Evolutionary conservation across 2,888 invertebrate species (phyloP).

Genomic region (Lasioglossum calceatum): DNA sequence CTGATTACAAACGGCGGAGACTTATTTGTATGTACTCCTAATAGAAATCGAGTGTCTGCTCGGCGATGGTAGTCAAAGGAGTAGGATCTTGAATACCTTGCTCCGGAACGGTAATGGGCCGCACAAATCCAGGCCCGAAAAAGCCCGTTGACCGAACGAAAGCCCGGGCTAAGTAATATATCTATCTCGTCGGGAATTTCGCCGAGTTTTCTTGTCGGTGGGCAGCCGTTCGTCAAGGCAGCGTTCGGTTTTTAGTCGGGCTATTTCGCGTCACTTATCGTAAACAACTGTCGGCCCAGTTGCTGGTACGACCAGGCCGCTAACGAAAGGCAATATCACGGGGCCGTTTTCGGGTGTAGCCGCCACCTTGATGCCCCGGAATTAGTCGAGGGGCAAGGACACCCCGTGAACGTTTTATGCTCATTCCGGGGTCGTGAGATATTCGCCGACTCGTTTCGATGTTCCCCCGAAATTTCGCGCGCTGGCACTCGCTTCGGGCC

Average conservation of each 20-base stretch:
- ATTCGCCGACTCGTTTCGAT: background rate
- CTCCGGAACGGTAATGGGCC: slow-evolving; percentile 49
- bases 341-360: background rate
- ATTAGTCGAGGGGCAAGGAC: slow-evolving; percentile 13
- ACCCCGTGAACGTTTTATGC: slow-evolving; percentile 10
- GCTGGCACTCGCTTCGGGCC: background rate
- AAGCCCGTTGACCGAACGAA: slow-evolving; percentile 34
- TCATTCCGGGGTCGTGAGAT: background rate
- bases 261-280: slow-evolving; percentile 50
- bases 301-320: slow-evolving; percentile 1
- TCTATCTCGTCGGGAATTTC: slow-evolving; percentile 34
- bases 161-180: slow-evolving; percentile 36
- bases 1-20: no score
- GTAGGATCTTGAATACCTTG: slow-evolving; percentile 15
- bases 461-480: slow-evolving; percentile 32
- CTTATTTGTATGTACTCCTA: no score
- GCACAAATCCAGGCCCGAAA: slow-evolving; percentile 51
- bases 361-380: background rate
- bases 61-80: slow-evolving; percentile 22
- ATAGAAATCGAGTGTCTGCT: background rate
- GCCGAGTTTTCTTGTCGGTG: slow-evolving; percentile 33
- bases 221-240: background rate
- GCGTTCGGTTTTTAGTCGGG: slow-evolving; percentile 32
- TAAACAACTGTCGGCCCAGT: slow-evolving; percentile 53
- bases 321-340: slow-evolving; percentile 24